Evolutionary conservation across 2,797 vertebrate species (phyloP).

Genomic region (Smutsia temminckii): DNA sequence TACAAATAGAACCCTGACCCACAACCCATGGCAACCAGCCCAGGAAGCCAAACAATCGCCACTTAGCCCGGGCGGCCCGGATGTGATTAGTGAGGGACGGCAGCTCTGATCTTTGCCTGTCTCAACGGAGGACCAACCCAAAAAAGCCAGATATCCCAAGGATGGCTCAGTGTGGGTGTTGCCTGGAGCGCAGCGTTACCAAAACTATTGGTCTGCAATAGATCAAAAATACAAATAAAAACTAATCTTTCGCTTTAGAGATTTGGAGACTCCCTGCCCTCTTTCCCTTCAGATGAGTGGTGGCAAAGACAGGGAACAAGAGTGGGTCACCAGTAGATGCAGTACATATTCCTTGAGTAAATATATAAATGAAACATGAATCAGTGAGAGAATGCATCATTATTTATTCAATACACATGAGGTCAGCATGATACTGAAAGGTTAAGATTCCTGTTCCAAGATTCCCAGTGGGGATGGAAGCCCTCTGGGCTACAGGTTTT

Average conservation of each 20-base stretch:
- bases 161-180: rapidly evolving
- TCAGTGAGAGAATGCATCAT: not conserved
- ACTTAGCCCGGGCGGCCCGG: not conserved
- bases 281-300: not conserved
- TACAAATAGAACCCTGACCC: not conserved
- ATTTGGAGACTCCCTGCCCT: not conserved
- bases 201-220: not conserved
- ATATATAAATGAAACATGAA: not conserved
- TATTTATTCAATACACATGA: not conserved
- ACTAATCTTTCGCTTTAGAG: not conserved
- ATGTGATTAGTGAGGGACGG: not conserved
- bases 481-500: not conserved
- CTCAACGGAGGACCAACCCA: not conserved
- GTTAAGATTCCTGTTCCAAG: not conserved
- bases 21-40: too few relatives aligned
- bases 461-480: not conserved
- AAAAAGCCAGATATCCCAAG: not conserved
- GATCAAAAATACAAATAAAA: not conserved
- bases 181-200: not conserved
- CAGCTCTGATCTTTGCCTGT: not conserved
- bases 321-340: not conserved
- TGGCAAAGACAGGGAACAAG: not conserved
- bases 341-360: not conserved
- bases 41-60: not conserved
- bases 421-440: not conserved